Evolutionary conservation across 2,113 vertebrate species (phyloP), one percentile per base, ranked within the genome.

Genomic region (Syrmaticus mikado): DNA sequence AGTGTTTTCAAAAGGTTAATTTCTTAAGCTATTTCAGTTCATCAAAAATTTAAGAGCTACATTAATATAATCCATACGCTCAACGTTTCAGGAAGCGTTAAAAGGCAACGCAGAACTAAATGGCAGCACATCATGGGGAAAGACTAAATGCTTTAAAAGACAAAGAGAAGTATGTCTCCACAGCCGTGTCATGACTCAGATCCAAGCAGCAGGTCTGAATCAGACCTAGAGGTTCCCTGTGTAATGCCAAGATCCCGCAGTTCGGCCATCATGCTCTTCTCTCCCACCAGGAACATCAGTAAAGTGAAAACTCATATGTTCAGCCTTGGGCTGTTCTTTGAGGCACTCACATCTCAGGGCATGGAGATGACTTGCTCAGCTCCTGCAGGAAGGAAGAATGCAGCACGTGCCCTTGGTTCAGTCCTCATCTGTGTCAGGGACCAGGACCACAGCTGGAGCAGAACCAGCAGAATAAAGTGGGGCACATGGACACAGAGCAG

Each of bases 11-110:
- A 82, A 92, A 96, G 96, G 95, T 94, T 92, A 89, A 88, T 73
- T 96, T 92, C 86, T 75, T 36, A 88, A 94, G 86, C 77, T 84
- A 79, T 90, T 96, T 94, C 70, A 95, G 80, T 65, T 66, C 70
- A 95, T 94, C 55, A 94, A 95, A 95, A 93, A 84, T 93, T 86
- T 92, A 96, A 94, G 89, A 96, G 90, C 70, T 81, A 68, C 77
- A 84, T 95, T 96, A 95, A 78, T 87, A 93, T 94, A 96, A 94
- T 93, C 89, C 45, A 93, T 93, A 92, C 43, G 77, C 92, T 84
- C 86, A 90, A 27, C 81, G 76, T 93, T 93, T 92, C 77, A 94
- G 70, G 77, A 90, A 61, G 92, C 88, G 80, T 86, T 94, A 95
- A 93, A 92, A 94, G 62, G 83, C 53, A 53, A 70, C 0, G 0